A percentile compares a stretch with the other conserved stretches of the same genome.
These are phyloP conservation scores for Sebastes oblongus DNA, from an alignment of 2,797 vertebrate genomes.

Conservation along the genomic window DNA sequence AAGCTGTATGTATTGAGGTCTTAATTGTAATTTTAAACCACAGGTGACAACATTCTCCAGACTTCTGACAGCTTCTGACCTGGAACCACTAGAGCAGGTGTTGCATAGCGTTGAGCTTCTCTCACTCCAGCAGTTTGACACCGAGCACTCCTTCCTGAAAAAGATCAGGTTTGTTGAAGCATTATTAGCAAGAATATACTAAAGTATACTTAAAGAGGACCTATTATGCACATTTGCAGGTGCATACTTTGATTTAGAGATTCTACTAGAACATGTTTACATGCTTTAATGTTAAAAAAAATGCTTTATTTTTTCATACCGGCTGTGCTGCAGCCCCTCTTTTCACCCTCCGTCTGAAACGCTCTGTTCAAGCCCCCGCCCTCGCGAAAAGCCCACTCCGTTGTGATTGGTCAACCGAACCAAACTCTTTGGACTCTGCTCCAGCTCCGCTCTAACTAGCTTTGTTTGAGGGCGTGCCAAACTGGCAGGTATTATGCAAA, in stretches of 20 bases:
- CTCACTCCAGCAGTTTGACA: slow-evolving; percentile 95
- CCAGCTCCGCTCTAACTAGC: no score
- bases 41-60: slow-evolving; percentile 97
- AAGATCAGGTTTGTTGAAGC: slow-evolving; percentile 86
- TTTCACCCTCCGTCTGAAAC: no score
- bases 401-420: no score
- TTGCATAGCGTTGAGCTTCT: slow-evolving; percentile 79
- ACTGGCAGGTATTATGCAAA: no score
- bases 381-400: no score
- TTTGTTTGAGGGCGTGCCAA: no score
- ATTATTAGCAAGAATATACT: background rate
- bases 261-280: background rate
- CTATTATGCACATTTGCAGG: background rate
- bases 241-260: background rate
- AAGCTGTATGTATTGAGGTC: background rate
- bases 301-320: no score
- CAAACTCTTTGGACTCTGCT: no score
- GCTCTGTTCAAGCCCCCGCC: no score
- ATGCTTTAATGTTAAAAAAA: background rate
- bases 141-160: slow-evolving; percentile 91
- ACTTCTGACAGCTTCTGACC: slow-evolving; percentile 88
- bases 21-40: slow-evolving; percentile 14
- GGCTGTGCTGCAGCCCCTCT: no score
- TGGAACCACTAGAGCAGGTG: slow-evolving; percentile 73
- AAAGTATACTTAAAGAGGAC: background rate